These are phyloP conservation scores for Rissa tridactyla DNA, from an alignment of 2,113 vertebrate species.

Conservation along the genomic window DNA sequence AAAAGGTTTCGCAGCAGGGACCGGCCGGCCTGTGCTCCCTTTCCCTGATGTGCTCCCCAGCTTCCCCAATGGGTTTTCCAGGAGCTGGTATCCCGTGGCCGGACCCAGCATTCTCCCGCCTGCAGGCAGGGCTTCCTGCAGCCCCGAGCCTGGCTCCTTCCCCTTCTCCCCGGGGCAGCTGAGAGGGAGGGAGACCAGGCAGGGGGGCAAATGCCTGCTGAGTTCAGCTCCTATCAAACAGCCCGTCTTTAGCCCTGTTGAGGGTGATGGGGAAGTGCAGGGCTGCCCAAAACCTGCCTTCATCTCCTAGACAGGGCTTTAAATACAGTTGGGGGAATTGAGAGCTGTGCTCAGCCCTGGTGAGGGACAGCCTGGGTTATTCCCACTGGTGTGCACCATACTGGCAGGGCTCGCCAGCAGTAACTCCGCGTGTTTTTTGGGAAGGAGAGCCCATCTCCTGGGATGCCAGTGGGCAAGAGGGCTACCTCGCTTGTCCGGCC, in stretches of 20 bases:
- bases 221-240: not conserved
- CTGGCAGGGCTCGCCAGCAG: not conserved
- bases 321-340: not conserved
- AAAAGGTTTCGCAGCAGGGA: not conserved
- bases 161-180: not conserved
- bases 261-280: not conserved
- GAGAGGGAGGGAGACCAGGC: not conserved
- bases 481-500: not conserved
- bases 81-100: rapidly evolving
- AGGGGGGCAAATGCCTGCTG: not conserved
- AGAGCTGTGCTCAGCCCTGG: not conserved
- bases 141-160: not conserved
- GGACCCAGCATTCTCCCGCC: not conserved
- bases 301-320: not conserved
- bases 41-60: not conserved
- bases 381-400: not conserved
- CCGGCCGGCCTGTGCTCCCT: rapidly evolving
- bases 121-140: not conserved
- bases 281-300: not conserved
- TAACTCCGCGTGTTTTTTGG: not conserved
- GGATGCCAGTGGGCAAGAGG: rapidly evolving
- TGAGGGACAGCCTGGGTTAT: not conserved
- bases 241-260: not conserved
- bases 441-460: not conserved
- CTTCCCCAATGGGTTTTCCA: rapidly evolving